A percentile compares a stretch with the other conserved stretches of the same genome.
Conservation (phyloP, 2,888 invertebrate genomes). For the Xestia sexstrigata region DNA sequence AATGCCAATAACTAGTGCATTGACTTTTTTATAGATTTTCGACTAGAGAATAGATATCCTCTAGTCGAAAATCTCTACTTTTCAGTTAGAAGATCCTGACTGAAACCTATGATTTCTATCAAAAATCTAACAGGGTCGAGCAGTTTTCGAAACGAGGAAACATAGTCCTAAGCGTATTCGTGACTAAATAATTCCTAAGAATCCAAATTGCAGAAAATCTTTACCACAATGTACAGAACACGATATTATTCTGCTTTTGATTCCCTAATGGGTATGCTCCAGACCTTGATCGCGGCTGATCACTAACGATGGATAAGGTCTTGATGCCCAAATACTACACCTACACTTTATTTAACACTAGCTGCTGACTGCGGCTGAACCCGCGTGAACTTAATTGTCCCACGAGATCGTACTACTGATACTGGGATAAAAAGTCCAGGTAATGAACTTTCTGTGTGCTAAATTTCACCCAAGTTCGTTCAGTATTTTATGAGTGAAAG, state of each 20-base stretch:
- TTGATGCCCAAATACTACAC: neutral
- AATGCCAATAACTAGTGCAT: neutral
- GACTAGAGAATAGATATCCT: neutral
- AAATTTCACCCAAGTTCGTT: neutral
- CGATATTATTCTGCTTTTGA: neutral
- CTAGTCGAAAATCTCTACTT: too few relatives aligned
- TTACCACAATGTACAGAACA: neutral
- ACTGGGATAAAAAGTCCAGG: too few relatives aligned
- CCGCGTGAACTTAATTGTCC: neutral
- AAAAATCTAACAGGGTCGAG: neutral
- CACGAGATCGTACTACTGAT: too few relatives aligned
- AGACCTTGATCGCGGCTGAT: neutral
- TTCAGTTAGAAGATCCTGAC: too few relatives aligned
- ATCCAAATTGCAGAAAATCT: neutral
- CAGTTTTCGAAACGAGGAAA: neutral
- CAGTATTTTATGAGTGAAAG: too few relatives aligned
- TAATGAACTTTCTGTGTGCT: neutral
- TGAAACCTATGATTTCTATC: neutral
- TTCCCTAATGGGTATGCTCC: neutral
- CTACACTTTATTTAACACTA: neutral
- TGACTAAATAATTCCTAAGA: neutral
- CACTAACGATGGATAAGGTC: too few relatives aligned
- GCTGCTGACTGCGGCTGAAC: neutral
- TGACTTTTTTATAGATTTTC: neutral
- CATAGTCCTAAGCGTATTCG: neutral